Base-by-base conservation (phyloP, 2,113 vertebrate species). In the Tautogolabrus adspersus region DNA sequence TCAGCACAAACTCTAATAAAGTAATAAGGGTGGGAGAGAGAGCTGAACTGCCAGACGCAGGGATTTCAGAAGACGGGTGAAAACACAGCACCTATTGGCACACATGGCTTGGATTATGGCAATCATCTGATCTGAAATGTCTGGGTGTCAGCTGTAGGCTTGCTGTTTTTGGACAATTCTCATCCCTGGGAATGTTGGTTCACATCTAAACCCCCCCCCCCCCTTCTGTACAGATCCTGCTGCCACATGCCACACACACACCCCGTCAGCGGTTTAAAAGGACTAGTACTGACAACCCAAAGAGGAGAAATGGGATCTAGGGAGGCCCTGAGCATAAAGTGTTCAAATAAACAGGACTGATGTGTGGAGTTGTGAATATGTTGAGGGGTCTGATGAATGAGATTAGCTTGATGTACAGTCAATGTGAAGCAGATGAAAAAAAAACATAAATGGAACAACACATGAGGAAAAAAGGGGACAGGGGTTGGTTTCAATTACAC, bases 61-160 rank as follows among this genome's bases (percentile, higher is more conserved):
- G 46, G 51, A 82, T 87, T 65, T 19, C 74, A 74, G 75, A 81
- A 88, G 86, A 84, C 78, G 67, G 87, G 90, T 88, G 84, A 93
- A 91, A 93, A 92, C 84, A 73, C 10, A 23, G 67, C 66, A 72
- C 75, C 89, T 93, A 90, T 93, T 93, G 93, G 90, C 91, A 93
- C 94, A 95, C 87, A 92, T 94, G 93, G 92, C 90, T 93, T 82
- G 83, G 86, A 92, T 95, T 94, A 94, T 84, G 56, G 89, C 92
- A 89, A 90, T 90, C 84, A 93, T 93, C 75, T 16, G 78, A 85
- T 89, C 87, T 34, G 30, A 34, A 34, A 34, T 34, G 30, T 34
- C 30, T 34, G 30, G 30, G 30, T 34, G 30, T 34, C 6, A 93
- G 79, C 66, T 30, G 61, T 72, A 67, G 81, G 88, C 88, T 92